Evolutionary conservation across 2,888 invertebrate species (phyloP).

Genomic region (Apoda limacodes): DNA sequence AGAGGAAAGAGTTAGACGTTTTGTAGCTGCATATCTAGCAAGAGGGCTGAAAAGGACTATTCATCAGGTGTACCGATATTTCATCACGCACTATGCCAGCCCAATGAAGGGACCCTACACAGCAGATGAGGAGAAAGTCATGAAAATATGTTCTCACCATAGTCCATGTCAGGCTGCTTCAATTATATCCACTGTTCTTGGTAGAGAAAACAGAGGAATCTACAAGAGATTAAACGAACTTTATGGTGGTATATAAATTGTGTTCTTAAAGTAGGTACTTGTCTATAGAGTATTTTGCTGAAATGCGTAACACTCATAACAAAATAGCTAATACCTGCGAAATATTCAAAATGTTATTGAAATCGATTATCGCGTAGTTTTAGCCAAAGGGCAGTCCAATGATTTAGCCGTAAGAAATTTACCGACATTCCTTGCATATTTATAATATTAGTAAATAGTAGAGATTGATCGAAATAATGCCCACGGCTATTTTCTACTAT

Average conservation of each 20-base stretch:
- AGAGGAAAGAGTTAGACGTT: slow-evolving; percentile 36
- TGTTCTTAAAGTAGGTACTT: too few species aligned
- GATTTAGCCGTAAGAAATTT: too few species aligned
- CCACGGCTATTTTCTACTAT: too few species aligned
- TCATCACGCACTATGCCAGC: slow-evolving; percentile 29
- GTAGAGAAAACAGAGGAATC: slow-evolving; percentile 41
- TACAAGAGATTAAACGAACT: slow-evolving; percentile 30
- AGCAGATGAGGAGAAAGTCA: slow-evolving; percentile 40
- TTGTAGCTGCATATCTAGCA: slow-evolving; percentile 41
- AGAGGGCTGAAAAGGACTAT: slow-evolving; percentile 38
- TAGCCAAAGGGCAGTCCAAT: too few species aligned
- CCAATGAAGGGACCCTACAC: slow-evolving; percentile 31
- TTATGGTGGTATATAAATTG: slow-evolving; percentile 24
- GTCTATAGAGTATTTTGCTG: too few species aligned
- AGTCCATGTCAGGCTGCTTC: slow-evolving; percentile 29
- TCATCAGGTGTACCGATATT: slow-evolving; percentile 41
- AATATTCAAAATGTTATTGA: too few species aligned
- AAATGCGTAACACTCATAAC: too few species aligned
- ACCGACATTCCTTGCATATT: too few species aligned
- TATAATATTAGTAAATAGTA: too few species aligned
- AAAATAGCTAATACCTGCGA: too few species aligned
- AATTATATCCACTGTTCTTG: slow-evolving; percentile 31
- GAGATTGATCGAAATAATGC: too few species aligned
- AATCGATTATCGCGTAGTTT: too few species aligned
- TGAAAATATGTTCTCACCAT: slow-evolving; percentile 40